Percentiles rank a stretch among this genome's conserved stretches.
Evolutionary conservation across 2,113 vertebrate species (phyloP).

Genomic region (Candoia aspera): DNA sequence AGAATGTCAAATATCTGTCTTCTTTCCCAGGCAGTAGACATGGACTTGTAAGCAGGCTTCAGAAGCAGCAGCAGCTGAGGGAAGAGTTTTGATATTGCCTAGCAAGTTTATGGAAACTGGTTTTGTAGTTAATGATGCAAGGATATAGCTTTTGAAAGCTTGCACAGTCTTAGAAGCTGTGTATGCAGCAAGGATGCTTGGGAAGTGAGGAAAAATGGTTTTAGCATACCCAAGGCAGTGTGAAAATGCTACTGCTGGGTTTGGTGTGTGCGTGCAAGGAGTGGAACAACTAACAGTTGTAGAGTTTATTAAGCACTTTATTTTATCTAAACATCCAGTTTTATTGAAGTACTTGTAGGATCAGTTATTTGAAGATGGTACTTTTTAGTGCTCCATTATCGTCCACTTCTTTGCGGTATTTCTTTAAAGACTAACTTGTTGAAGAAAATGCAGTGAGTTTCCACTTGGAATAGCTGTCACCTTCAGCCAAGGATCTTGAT

Average conservation of each 20-base stretch:
- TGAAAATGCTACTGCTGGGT: background rate
- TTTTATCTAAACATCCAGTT: background rate
- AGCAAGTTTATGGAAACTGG: conserved; percentile 23
- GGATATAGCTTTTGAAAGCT: conserved; percentile 24
- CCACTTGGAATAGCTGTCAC: fast-evolving
- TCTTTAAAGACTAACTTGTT: background rate
- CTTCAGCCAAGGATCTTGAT: background rate
- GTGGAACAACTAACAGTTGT: background rate
- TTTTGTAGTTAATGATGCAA: background rate
- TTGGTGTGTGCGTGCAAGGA: background rate
- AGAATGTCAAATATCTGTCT: conserved; percentile 22
- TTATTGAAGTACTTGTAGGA: background rate
- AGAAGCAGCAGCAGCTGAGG: background rate
- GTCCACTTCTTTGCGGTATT: background rate
- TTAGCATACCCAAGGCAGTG: background rate
- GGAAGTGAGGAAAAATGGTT: conserved; percentile 1
- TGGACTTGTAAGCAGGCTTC: conserved; percentile 31
- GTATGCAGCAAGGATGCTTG: background rate
- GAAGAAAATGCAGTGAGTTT: background rate
- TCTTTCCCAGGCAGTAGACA: conserved; percentile 18
- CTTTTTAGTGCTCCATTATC: background rate
- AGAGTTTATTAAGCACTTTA: background rate
- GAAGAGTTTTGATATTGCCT: conserved; percentile 9
- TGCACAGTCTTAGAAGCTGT: conserved; percentile 21
- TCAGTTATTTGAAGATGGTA: background rate